phyloP scores from a whole-genome alignment of 1,140 invertebrate species.

The Atta cephalotes region DNA sequence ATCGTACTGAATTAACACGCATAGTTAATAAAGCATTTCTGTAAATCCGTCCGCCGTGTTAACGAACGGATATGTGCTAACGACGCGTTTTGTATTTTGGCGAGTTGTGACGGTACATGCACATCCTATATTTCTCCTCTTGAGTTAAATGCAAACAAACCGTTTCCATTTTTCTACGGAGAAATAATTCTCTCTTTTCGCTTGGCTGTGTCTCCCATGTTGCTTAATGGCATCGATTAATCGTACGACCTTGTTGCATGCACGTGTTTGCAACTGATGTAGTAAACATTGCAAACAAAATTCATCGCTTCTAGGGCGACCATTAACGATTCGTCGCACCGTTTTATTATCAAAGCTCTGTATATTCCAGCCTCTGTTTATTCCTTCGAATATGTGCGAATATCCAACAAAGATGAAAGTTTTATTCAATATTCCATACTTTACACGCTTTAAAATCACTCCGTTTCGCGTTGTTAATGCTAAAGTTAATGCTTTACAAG shows the following conservation, averaged over 20 bases:
- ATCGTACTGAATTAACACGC: background rate
- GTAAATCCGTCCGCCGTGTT: constrained; percentile 14
- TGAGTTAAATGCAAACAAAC: constrained; percentile 46
- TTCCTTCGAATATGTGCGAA: background rate
- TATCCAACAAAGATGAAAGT: background rate
- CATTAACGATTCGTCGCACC: background rate
- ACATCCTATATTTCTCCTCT: constrained; percentile 18
- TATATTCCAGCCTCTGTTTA: background rate
- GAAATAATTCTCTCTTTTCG: constrained; percentile 8
- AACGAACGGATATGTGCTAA: constrained; percentile 41
- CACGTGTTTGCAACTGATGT: constrained; percentile 46
- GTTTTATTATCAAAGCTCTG: constrained; percentile 31
- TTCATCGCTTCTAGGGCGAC: constrained; percentile 8
- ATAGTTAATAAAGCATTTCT: constrained; percentile 46
- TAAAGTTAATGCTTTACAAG: background rate
- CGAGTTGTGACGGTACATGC: background rate
- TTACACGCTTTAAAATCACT: background rate
- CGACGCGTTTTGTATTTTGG: constrained; percentile 29
- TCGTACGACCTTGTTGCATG: constrained; percentile 4
- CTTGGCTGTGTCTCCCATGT: background rate
- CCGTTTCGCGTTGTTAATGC: constrained; percentile 18
- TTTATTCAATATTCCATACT: background rate
- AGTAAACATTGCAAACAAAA: constrained; percentile 16
- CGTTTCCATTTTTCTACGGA: constrained; percentile 28
- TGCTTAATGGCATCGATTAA: constrained; percentile 38